Evolutionary conservation across 2,113 vertebrate species (phyloP), one percentile per base, ranked within the genome.

Genomic region (Chlorocebus sabaeus): DNA sequence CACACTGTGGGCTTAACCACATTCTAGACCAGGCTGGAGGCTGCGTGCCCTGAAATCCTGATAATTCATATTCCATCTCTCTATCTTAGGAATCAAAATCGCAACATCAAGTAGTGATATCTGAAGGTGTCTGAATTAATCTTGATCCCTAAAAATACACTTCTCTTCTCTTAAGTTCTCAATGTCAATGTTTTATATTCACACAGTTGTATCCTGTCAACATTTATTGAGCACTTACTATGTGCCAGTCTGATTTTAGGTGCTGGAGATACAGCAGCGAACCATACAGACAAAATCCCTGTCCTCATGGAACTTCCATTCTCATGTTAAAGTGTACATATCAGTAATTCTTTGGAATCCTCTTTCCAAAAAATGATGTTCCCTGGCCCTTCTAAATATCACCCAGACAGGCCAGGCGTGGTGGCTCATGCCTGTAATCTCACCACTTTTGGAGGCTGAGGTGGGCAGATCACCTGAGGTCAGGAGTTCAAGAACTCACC

Each of bases 341-440:
- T 40, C 40, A 4, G 43, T 30, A 4, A 1, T 32, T 79, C 48
- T 43, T 0, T n/a, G 1, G 52, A 67, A 59, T 20, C 27, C 25
- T 11, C 48, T 50, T 50, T 2, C 61, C 68, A 30, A 8, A 55
- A 5, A 13, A 52, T 57, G 48, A 4, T 0, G 0, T 27, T 22
- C 40, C 45, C 43, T 2, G 17, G 40, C 73, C 72, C 73, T n/a
- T 78, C 59, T 16, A 43, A 78, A 35, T 18, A 32, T 30, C 13
- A 1, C 48, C 82, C 32, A 59, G 23, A 30, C 13, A 5, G 59
- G 59, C 59, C 4, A 4, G 25, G 59, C 11, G 0, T 10, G 5
- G 59, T 61, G 59, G 59, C 2, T 61, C 59, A 61, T 9, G 2
- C 59, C 59, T 61, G 9, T 61, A 61, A 61, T 30, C 11, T 61